Base-by-base conservation (phyloP, 2,797 vertebrate species). In the Adrianichthys oophorus region DNA sequence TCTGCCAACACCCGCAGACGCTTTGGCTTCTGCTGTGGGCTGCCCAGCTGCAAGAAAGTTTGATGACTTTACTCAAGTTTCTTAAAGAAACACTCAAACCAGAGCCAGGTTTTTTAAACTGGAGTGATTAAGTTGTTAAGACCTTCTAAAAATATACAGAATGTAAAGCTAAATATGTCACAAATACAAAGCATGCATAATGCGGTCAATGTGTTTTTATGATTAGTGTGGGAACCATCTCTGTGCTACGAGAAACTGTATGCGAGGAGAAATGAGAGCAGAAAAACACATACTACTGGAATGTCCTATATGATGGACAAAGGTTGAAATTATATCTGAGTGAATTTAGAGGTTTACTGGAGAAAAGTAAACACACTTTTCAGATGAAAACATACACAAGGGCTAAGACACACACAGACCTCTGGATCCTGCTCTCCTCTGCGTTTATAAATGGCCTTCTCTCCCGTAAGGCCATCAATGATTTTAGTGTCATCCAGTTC, bases 401-500 rank as follows among this genome's bases (percentile, higher is more conserved):
- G 6, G 44, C 45, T 64, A 47, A 68, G 18, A 55, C 16, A 62
- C 44, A 53, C 48, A 59, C 60, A 79, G 90, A 98, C 98, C 79
- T 99, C 95, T n/a, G 96, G 96, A 48, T 98, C 95, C 82, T 90
- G 87, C 50, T 99, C 98, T 65, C 93, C 95, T 44, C 96, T 92
- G 45, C 96, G 94, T 83, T 96, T 98, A 77, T 98, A 98, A 68
- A 99, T 94, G 17, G 96, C 83, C 85, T 95, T 98, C 85, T 99
- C 98, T 85, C 98, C 98, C 0, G 95, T 93, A 74, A 99, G 87
- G 0, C 98, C 96, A 23, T 99, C 97, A 14, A 98, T 98, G 81
- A 99, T 98, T 84, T 98, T 98, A 47, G 96, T 91, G 58, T 99
- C 98, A 45, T 99, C 98, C 43, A 99, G 87, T 52, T 99, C 97